phyloP scores from a whole-genome alignment of 1,140 invertebrate genomes.

The Nymphalis io region DNA sequence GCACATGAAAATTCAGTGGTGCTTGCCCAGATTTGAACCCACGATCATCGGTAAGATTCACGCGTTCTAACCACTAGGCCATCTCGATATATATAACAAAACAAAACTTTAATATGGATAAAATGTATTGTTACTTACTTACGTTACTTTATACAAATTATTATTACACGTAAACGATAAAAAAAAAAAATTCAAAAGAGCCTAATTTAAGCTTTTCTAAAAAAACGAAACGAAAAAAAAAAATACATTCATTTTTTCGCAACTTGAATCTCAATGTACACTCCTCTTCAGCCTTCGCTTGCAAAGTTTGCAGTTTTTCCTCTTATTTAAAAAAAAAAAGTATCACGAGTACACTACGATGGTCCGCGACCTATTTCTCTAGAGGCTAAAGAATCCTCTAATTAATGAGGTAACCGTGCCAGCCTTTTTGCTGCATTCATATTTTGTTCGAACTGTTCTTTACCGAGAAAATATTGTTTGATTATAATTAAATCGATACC shows the following conservation, averaged over 20 bases:
- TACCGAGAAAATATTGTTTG: background rate
- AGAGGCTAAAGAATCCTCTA: slow-evolving; percentile 37
- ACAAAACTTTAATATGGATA: too few species aligned
- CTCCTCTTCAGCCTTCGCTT: slow-evolving; percentile 21
- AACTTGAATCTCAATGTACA: slow-evolving; percentile 30
- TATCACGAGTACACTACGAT: slow-evolving; percentile 19
- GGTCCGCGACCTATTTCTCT: slow-evolving; percentile 36
- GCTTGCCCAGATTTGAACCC: too few species aligned
- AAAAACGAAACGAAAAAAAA: background rate
- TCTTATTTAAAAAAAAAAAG: slow-evolving; percentile 30
- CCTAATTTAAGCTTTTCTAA: background rate
- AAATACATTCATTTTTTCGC: slow-evolving; percentile 14
- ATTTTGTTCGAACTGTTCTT: background rate
- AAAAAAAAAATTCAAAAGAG: background rate
- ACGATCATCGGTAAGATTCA: too few species aligned
- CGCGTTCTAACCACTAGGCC: too few species aligned
- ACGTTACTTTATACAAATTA: background rate
- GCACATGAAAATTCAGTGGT: too few species aligned
- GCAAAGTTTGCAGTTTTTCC: slow-evolving; percentile 22
- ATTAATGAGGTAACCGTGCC: slow-evolving; percentile 39
- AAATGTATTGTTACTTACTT: too few species aligned
- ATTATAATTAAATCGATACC: background rate
- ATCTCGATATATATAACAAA: too few species aligned
- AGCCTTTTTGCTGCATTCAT: slow-evolving; percentile 32
- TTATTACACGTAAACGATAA: background rate